These are phyloP conservation scores for Phrynocephalus versicolor DNA, from an alignment of 2,113 vertebrate genomes.

Conservation along the genomic window DNA sequence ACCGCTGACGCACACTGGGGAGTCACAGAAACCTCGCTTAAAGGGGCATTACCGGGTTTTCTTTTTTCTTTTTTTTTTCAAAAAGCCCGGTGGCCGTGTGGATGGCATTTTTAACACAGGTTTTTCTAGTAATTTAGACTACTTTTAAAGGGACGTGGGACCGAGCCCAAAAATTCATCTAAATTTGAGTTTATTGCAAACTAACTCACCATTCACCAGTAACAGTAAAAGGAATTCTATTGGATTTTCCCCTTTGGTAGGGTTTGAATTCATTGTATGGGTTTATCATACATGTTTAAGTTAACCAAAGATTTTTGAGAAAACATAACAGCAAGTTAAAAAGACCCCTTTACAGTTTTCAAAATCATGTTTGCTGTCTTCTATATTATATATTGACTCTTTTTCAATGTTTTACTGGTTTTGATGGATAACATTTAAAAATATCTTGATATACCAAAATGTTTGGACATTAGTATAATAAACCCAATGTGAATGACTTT, in stretches of 20 bases:
- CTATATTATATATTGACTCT: fast-evolving
- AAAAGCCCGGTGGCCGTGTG: too few relatives aligned
- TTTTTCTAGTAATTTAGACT: too few relatives aligned
- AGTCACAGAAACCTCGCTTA: too few relatives aligned
- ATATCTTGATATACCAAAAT: conserved; percentile 43
- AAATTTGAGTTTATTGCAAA: not conserved
- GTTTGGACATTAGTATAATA: conserved; percentile 43
- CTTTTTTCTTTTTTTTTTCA: too few relatives aligned
- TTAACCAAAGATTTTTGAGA: not conserved
- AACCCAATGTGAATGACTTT: conserved; percentile 45
- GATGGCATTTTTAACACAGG: too few relatives aligned
- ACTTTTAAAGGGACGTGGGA: too few relatives aligned
- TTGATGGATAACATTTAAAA: conserved; percentile 34
- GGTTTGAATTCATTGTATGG: conserved; percentile 18
- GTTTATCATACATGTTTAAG: conserved; percentile 17
- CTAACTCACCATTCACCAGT: not conserved
- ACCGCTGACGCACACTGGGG: too few relatives aligned
- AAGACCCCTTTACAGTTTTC: not conserved
- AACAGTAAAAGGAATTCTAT: not conserved
- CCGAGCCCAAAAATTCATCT: too few relatives aligned
- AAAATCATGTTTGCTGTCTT: not conserved
- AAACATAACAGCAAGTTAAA: not conserved
- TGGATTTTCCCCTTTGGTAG: not conserved
- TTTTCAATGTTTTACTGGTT: conserved; percentile 9
- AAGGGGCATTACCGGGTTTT: too few relatives aligned